These are phyloP conservation scores for Xanthorhoe spadicearia DNA, from an alignment of 2,888 invertebrate genomes.

Conservation along the genomic window DNA sequence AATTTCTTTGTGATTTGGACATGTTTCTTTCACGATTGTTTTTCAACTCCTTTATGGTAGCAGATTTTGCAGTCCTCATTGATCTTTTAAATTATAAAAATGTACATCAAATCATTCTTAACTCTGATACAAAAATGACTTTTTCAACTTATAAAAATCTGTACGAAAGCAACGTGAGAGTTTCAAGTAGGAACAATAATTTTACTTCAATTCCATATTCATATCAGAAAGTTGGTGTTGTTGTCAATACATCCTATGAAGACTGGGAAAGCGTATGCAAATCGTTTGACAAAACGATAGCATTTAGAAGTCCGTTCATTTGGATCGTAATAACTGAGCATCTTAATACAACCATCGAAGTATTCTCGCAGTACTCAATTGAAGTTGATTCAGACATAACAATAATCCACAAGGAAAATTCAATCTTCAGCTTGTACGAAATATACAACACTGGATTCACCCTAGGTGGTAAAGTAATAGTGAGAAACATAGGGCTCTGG, in stretches of 20 bases:
- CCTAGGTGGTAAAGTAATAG: constrained; percentile 78
- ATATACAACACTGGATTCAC: constrained; percentile 83
- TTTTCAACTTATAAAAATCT: constrained; percentile 56
- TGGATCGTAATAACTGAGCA: constrained; percentile 70
- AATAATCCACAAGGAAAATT: constrained; percentile 53
- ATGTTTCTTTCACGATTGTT: constrained; percentile 32
- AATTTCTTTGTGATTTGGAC: constrained; percentile 9
- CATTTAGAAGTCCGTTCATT: constrained; percentile 59
- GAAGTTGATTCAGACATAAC: constrained; percentile 79
- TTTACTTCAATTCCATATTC: constrained; percentile 37
- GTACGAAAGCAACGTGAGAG: constrained; percentile 48
- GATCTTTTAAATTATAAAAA: constrained; percentile 66
- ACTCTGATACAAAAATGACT: constrained; percentile 38
- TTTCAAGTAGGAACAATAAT: constrained; percentile 41
- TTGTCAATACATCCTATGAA: constrained; percentile 63
- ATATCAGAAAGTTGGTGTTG: constrained; percentile 56
- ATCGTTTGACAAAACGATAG: constrained; percentile 33
- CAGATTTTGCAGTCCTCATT: constrained; percentile 41
- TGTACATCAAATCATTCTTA: constrained; percentile 57
- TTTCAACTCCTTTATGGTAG: constrained; percentile 29
- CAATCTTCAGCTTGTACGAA: constrained; percentile 67
- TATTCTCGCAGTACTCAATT: constrained; percentile 64
- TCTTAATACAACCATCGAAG: constrained; percentile 49
- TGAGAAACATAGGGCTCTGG: constrained; percentile 80
- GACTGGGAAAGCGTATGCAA: constrained; percentile 57